Evolutionary conservation across 2,797 vertebrate genomes (phyloP), one percentile per base, ranked within the genome.

Genomic region (Alosa sapidissima): DNA sequence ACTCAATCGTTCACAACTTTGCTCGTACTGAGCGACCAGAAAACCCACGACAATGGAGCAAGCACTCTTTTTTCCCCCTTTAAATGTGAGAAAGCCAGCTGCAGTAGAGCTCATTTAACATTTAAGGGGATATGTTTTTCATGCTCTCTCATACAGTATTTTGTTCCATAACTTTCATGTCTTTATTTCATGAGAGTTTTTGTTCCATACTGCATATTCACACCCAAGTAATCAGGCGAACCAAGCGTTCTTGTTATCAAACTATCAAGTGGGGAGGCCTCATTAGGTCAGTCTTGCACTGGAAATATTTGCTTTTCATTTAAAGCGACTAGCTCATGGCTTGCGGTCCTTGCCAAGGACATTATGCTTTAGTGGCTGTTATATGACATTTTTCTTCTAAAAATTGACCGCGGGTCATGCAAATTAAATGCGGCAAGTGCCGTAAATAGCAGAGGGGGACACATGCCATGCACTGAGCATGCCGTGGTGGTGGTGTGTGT

Each of bases 1-100:
- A 92, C 92, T 91, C 92, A 92, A 93, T 94, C 88, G 88, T 91
- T 92, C 91, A 91, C 85, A 88, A 75, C 87, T 85, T 62, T 88
- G 85, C 85, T 89, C 72, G 90, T 90, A 91, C 90, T 91, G 90
- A 91, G 88, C 88, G 89, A 91, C 91, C 91, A 92, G 92, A 92
- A 89, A 88, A 90, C 86, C 33, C 81, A 82, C 87, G 85, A 89
- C 90, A 60, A 41, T 41, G 41, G 41, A 41, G 41, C 41, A 41
- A 41, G 41, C 41, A 41, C 36, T 11, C 4, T 72, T 36, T 72
- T 6, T 21, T 1, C n/a, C 28, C 19, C 28, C 41, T 7, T 47
- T 78, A 21, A 47, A 47, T 5, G 13, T 5, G 4, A 36, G 65
- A 19, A 78, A 0, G 72, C 72, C 72, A 78, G 41, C 41, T 45